Conservation (phyloP, 2,888 invertebrate genomes). For the Gibbula magus region DNA sequence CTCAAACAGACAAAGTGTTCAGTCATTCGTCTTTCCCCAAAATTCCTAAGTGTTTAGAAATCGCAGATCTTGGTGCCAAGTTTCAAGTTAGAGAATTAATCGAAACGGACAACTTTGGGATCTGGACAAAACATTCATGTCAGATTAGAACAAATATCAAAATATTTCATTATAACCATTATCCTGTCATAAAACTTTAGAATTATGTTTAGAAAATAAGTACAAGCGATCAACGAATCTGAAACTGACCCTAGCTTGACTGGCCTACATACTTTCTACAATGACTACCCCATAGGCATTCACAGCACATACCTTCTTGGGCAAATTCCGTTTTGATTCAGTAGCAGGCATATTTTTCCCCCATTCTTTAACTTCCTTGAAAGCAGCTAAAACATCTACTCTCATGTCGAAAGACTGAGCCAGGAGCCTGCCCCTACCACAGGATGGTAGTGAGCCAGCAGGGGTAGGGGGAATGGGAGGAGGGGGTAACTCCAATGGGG, state of each 20-base stretch:
- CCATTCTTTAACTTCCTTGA: constrained; percentile 25
- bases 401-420: constrained; percentile 23
- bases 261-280: too few species aligned
- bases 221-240: too few species aligned
- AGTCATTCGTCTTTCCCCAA: too few species aligned
- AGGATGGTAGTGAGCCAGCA: constrained; percentile 1
- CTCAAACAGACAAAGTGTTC: too few species aligned
- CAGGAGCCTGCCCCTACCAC: background rate
- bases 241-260: too few species aligned
- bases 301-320: constrained; percentile 12
- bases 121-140: background rate
- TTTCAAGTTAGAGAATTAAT: too few species aligned
- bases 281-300: too few species aligned
- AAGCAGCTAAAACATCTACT: constrained; percentile 24
- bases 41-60: too few species aligned
- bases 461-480: background rate
- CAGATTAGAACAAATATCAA: background rate
- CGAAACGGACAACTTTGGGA: too few species aligned
- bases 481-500: background rate
- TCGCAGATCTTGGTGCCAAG: too few species aligned
- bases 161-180: background rate
- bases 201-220: too few species aligned
- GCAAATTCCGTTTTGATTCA: constrained; percentile 21
- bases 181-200: background rate
- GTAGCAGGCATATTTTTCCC: constrained; percentile 21